Evolutionary conservation across 2,113 vertebrate species (phyloP), one percentile per base, ranked within the genome.

Genomic region (Tragelaphus strepsiceros): DNA sequence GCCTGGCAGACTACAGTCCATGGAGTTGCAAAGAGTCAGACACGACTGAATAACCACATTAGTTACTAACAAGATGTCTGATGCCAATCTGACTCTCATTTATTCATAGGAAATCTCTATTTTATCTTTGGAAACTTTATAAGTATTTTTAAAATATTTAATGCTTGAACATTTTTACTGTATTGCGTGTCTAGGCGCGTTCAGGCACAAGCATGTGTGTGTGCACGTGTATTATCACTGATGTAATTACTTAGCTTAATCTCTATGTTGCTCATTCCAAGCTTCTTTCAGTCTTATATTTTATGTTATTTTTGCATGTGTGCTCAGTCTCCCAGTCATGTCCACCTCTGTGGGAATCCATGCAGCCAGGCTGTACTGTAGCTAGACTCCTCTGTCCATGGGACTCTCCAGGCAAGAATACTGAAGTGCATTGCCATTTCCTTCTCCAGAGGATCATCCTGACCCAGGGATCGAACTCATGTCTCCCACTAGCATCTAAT

Each of bases 181-280:
- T 16, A 11, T n/a, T 3, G 51, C 4, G 0, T 67, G 17, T 49
- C 13, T 43, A 51, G 51, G 58, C 16, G 21, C 0, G 0, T 26
- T 30, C 11, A 5, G 49, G 15, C 53, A 11, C 14, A 80, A 49
- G 8, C 26, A 51, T 7, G 8, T 39, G 46, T 35, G 26, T 32
- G 59, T 54, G 49, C 7, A 1, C 13, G 28, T 53, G 14, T 83
- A n/a, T 19, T 6, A 43, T 35, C 58, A 28, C 32, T 28, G 35
- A 43, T 2, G 12, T 12, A 56, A 39, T 81, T 58, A 6, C 14
- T 88, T 92, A 35, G 17, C 7, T 28, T 54, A 2, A 26, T 67
- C 67, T 64, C 56, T 67, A 21, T 26, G 7, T 17, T 46, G 16
- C 16, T 56, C 17, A 24, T 16, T 51, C n/a, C n/a, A 1, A 35